Percentiles rank a stretch among this genome's conserved stretches.
phyloP scores from a whole-genome alignment of 2,113 vertebrate genomes.

The Zosterops pallidus region DNA sequence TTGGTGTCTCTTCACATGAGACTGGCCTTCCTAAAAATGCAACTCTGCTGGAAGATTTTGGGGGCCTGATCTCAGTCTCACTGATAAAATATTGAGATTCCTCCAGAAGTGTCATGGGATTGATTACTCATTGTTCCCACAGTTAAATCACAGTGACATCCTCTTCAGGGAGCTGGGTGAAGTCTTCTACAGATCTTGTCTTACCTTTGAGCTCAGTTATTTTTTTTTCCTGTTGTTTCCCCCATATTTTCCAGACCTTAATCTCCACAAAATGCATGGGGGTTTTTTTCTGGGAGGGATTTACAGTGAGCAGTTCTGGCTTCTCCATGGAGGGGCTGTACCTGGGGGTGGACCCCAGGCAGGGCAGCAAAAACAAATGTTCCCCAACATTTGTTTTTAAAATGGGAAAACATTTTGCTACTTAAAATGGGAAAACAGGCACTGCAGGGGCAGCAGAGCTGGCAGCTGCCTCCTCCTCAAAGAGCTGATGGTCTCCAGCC shows the following conservation, averaged over 20 bases:
- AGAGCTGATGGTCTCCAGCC: background rate
- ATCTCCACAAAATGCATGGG: background rate
- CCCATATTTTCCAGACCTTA: background rate
- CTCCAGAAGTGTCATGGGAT: background rate
- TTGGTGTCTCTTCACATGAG: background rate
- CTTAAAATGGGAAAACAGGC: too few species aligned
- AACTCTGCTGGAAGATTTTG: background rate
- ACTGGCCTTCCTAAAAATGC: background rate
- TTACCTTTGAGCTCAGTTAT: background rate
- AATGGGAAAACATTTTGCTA: too few species aligned
- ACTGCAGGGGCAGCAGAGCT: background rate
- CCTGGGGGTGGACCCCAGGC: background rate
- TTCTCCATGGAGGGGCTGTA: background rate
- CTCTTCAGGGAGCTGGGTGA: background rate
- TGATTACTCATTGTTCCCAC: background rate
- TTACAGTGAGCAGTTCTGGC: background rate
- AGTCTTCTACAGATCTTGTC: background rate
- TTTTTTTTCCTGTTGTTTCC: background rate
- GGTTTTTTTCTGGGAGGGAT: background rate
- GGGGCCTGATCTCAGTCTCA: background rate
- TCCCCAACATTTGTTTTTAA: too few species aligned
- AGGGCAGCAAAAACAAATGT: too few species aligned
- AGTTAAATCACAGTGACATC: background rate
- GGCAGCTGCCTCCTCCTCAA: background rate
- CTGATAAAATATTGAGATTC: background rate